Conservation (phyloP, 1,140 invertebrate species). For the Drosophila tristis region DNA sequence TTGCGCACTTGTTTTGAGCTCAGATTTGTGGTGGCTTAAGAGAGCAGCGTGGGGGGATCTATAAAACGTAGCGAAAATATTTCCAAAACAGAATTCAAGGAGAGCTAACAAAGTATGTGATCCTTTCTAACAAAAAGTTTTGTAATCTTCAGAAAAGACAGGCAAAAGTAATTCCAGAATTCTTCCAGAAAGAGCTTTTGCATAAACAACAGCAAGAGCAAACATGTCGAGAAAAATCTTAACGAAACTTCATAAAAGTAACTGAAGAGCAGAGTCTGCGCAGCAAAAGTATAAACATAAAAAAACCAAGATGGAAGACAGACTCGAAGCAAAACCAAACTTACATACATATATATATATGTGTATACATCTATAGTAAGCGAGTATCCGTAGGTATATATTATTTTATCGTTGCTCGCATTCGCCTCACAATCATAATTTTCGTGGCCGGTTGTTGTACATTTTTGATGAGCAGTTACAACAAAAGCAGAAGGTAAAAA, state of each 20-base stretch:
- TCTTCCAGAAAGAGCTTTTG: too few species aligned
- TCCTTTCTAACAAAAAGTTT: too few species aligned
- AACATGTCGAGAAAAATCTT: slow-evolving; percentile 52
- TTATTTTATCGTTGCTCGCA: slow-evolving; percentile 51
- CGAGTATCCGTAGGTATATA: slow-evolving; percentile 3
- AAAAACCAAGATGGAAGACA: slow-evolving; percentile 32
- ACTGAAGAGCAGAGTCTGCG: slow-evolving; percentile 41
- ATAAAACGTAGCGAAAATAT: too few species aligned
- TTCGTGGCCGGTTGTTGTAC: slow-evolving; percentile 27
- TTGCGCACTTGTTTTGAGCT: slow-evolving; percentile 41
- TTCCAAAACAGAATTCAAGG: not conserved
- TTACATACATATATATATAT: not conserved
- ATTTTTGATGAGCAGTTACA: slow-evolving; percentile 71
- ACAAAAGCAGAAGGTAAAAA: slow-evolving; percentile 59
- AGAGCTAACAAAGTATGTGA: too few species aligned
- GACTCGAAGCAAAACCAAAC: slow-evolving; percentile 5
- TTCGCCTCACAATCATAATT: slow-evolving; percentile 45
- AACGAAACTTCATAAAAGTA: slow-evolving; percentile 32
- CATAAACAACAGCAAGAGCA: slow-evolving; percentile 14
- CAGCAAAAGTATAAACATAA: not conserved
- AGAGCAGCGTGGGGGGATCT: not conserved
- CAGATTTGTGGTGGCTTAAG: slow-evolving; percentile 34
- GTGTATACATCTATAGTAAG: slow-evolving; percentile 3
- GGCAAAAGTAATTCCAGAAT: not conserved
- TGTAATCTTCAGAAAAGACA: not conserved